Evolutionary conservation across 2,797 vertebrate species (phyloP).

Genomic region (Crax fasciolata): DNA sequence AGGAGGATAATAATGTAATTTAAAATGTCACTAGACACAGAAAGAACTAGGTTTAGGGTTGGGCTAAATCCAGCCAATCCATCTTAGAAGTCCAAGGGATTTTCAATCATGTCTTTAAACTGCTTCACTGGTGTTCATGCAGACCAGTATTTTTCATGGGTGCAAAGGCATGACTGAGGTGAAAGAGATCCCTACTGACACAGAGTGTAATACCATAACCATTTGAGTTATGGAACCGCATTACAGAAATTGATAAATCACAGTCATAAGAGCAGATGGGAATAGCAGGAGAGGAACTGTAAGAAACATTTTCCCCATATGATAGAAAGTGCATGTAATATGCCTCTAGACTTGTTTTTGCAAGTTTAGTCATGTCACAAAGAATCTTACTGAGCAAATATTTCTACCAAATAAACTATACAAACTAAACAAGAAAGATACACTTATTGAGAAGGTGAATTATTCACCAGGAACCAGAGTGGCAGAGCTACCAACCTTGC

Average conservation of each 20-base stretch:
- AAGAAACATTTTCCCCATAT: background rate
- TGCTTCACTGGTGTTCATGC: background rate
- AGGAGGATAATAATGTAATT: background rate
- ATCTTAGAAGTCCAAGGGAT: background rate
- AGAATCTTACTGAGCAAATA: background rate
- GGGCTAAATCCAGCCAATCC: background rate
- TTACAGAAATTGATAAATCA: background rate
- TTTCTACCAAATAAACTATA: background rate
- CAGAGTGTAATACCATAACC: background rate
- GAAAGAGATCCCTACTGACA: background rate
- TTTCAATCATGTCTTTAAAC: background rate
- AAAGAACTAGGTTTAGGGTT: background rate
- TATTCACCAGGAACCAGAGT: background rate
- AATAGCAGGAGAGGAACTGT: conserved; percentile 3
- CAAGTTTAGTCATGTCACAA: background rate
- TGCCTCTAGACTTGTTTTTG: background rate
- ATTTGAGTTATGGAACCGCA: background rate
- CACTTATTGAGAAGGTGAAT: background rate
- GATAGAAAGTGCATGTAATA: background rate
- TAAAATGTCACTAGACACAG: background rate
- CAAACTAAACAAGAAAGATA: background rate
- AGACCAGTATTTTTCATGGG: background rate
- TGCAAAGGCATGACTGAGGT: background rate
- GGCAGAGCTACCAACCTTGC: background rate
- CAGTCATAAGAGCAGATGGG: background rate